A percentile compares a stretch with the other conserved stretches of the same genome.
These are phyloP conservation scores for Drosophila borborema DNA, from an alignment of 2,888 invertebrate species.

Conservation along the genomic window DNA sequence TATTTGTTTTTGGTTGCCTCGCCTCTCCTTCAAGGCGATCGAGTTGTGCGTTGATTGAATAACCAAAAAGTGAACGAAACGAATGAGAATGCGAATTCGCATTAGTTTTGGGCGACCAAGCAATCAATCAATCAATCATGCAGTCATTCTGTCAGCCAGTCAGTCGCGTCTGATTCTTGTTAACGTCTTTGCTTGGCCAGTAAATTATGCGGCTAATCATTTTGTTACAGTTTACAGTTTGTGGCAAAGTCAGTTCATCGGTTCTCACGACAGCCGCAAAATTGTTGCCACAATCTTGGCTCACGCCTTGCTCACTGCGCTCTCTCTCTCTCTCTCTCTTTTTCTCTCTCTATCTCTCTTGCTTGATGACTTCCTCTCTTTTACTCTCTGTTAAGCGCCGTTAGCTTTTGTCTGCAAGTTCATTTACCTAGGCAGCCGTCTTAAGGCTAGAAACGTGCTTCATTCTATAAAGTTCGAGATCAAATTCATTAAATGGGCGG, in stretches of 20 bases:
- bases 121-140: conserved; percentile 46
- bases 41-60: conserved; percentile 53
- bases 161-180: conserved; percentile 41
- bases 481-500: conserved; percentile 65
- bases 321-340: neutral
- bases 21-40: conserved; percentile 44
- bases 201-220: conserved; percentile 75
- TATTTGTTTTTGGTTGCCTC: conserved; percentile 14
- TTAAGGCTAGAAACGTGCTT: conserved; percentile 57
- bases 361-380: neutral
- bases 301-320: conserved; percentile 4
- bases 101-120: conserved; percentile 41
- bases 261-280: conserved; percentile 77
- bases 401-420: conserved; percentile 73
- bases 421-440: conserved; percentile 65
- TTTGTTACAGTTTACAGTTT: conserved; percentile 73
- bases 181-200: conserved; percentile 58
- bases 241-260: conserved; percentile 34
- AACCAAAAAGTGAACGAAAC: conserved; percentile 37
- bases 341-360: neutral
- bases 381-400: conserved; percentile 54
- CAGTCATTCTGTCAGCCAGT: conserved; percentile 47
- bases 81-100: conserved; percentile 43
- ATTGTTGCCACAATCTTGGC: conserved; percentile 35
- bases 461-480: conserved; percentile 56